A percentile compares a stretch with the other conserved stretches of the same genome.
phyloP scores from a whole-genome alignment of 1,140 invertebrate genomes.

The Aphaenogaster rudis region DNA sequence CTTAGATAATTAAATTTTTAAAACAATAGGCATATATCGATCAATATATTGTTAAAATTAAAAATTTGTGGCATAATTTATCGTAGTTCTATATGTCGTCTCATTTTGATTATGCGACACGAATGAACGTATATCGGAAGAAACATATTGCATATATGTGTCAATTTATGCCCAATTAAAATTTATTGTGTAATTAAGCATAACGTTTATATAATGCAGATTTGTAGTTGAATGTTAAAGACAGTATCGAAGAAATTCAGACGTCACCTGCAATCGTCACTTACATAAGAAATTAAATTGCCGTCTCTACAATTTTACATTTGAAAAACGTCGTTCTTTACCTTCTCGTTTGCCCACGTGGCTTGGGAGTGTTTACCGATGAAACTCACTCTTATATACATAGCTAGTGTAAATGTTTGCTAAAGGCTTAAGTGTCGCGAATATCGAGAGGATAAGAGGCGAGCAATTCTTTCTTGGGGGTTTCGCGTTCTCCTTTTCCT shows the following conservation, averaged over 20 bases:
- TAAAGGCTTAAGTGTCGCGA: constrained; percentile 48
- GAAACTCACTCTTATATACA: constrained; percentile 63
- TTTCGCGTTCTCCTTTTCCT: neutral
- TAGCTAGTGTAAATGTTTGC: constrained; percentile 67
- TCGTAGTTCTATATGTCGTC: neutral
- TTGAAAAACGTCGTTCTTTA: neutral
- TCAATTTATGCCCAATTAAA: neutral
- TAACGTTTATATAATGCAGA: neutral
- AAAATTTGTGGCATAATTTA: neutral
- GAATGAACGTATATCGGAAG: neutral
- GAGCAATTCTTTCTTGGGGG: constrained; percentile 29
- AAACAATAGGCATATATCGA: neutral
- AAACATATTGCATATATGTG: neutral
- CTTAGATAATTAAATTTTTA: constrained; percentile 14
- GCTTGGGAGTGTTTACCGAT: constrained; percentile 51
- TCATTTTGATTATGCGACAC: neutral
- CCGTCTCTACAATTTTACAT: constrained; percentile 20
- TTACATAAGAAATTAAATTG: constrained; percentile 17
- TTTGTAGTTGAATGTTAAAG: neutral
- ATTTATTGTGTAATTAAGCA: constrained; percentile 1
- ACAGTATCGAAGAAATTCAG: neutral
- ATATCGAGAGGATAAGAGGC: constrained; percentile 27
- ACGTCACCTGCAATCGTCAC: neutral
- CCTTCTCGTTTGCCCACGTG: neutral
- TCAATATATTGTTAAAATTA: neutral